Evolutionary conservation across 1,140 invertebrate species (phyloP), one percentile per base, ranked within the genome.

Genomic region (Archivesica marissinica): DNA sequence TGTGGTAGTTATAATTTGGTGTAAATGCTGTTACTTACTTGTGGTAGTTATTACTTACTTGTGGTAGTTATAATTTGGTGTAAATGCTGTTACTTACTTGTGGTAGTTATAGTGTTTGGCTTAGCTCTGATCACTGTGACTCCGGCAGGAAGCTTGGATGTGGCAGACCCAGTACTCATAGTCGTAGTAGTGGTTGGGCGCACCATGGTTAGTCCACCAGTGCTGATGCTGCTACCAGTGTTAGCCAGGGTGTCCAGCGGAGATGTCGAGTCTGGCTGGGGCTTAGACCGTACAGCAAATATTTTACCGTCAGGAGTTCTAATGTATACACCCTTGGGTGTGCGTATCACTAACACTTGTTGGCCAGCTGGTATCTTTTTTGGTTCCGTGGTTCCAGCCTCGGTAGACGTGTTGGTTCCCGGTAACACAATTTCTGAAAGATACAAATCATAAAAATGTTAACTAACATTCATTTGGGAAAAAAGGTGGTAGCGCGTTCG

Each of bases 291-390:
- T 82, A 99, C 98, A n/a, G 98, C 97, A 90, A 99, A 98, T 81
- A 99, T 98, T 94, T 98, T 98, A n/a, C 98, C 97, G 90, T 97
- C 98, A 91, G 98, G 97, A 30, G 98, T 94, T 87, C 98, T 97
- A 96, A 99, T 97, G 93, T 99, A 99, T 82, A 99, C 98, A 41
- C 98, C 98, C 94, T 98, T 98, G 0, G 97, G 97, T 23, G 97
- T 98, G 92, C 98, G 98, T 0, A 99, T 95, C 2, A 99, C 97
- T 95, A 98, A 96, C 0, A 99, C 97, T 88, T 97, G 96, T 92
- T 99, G 97, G 0, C 98, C 98, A 6, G 97, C 97, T 92, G 98
- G 98, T 23, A 99, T 94, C 50, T 89, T 91, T 59, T 90, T 90
- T 25, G 96, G 81, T 97, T 98, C 64, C 93, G 94, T 89, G 96